Evolutionary conservation across 2,797 vertebrate genomes (phyloP).

Genomic region (Anabas testudineus): DNA sequence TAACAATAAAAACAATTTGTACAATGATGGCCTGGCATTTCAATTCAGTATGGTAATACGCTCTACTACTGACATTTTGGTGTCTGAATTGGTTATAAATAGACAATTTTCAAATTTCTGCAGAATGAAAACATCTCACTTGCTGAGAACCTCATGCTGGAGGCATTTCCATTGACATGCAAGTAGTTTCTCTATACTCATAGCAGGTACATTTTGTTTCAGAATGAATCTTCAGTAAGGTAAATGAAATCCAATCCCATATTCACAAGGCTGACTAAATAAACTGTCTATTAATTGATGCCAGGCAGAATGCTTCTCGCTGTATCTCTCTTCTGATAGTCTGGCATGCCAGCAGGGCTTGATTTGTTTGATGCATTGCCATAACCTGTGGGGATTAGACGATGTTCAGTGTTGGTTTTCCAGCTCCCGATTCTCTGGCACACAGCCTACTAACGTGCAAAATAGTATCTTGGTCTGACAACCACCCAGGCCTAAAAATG

Average conservation of each 20-base stretch:
- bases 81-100: slow-evolving; percentile 58
- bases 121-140: slow-evolving; percentile 49
- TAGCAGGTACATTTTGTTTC: slow-evolving; percentile 58
- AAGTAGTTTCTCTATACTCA: slow-evolving; percentile 48
- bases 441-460: slow-evolving; percentile 76
- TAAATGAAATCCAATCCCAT: slow-evolving; percentile 66
- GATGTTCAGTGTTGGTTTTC: slow-evolving; percentile 69
- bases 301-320: slow-evolving; percentile 70
- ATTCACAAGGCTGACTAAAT: slow-evolving; percentile 67
- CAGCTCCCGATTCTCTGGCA: slow-evolving; percentile 69
- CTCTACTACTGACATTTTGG: slow-evolving; percentile 18
- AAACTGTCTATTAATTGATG: slow-evolving; percentile 78
- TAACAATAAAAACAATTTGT: slow-evolving; percentile 51
- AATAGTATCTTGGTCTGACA: slow-evolving; percentile 83
- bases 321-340: slow-evolving; percentile 69
- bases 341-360: slow-evolving; percentile 70
- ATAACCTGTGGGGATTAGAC: slow-evolving; percentile 81
- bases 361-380: slow-evolving; percentile 81
- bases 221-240: slow-evolving; percentile 66
- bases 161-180: slow-evolving; percentile 57
- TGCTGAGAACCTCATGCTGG: slow-evolving; percentile 51
- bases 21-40: slow-evolving; percentile 44
- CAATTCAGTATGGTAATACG: slow-evolving; percentile 37
- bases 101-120: slow-evolving; percentile 49
- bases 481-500: slow-evolving; percentile 78